These are phyloP conservation scores for Triplophysa rosa DNA, from an alignment of 2,113 vertebrate genomes.

Conservation along the genomic window DNA sequence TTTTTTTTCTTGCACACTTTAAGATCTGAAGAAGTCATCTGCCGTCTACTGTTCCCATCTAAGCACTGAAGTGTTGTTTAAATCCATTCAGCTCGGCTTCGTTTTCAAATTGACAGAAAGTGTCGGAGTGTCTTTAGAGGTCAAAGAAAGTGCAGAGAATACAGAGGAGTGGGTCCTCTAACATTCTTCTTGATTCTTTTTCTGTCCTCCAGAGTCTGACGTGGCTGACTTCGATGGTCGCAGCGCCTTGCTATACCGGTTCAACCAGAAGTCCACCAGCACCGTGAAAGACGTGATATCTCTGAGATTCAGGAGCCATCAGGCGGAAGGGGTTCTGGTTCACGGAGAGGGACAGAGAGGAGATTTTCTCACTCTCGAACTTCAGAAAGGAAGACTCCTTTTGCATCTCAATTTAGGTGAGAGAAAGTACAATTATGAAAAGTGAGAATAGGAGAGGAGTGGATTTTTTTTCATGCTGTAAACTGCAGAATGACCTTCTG, in stretches of 20 bases:
- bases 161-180: background rate
- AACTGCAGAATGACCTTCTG: background rate
- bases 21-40: too few relatives aligned
- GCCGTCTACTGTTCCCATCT: too few relatives aligned
- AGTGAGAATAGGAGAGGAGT: too few relatives aligned
- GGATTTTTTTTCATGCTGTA: background rate
- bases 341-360: constrained; percentile 86
- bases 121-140: background rate
- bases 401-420: constrained; percentile 82
- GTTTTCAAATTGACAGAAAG: constrained; percentile 28
- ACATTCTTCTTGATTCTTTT: constrained; percentile 12
- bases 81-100: background rate
- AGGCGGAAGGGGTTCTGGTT: constrained; percentile 83
- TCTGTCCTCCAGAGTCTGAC: constrained; percentile 75
- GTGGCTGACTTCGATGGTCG: constrained; percentile 84
- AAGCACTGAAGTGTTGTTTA: too few relatives aligned
- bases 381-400: constrained; percentile 78
- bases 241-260: constrained; percentile 85
- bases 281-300: constrained; percentile 89
- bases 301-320: constrained; percentile 84
- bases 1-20: too few relatives aligned
- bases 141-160: constrained; percentile 8
- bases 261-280: constrained; percentile 87
- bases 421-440: background rate
- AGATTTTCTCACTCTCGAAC: constrained; percentile 83